Percentiles rank a stretch among this genome's conserved stretches.
phyloP scores from a whole-genome alignment of 2,888 invertebrate genomes.

The Polyommatus icarus region DNA sequence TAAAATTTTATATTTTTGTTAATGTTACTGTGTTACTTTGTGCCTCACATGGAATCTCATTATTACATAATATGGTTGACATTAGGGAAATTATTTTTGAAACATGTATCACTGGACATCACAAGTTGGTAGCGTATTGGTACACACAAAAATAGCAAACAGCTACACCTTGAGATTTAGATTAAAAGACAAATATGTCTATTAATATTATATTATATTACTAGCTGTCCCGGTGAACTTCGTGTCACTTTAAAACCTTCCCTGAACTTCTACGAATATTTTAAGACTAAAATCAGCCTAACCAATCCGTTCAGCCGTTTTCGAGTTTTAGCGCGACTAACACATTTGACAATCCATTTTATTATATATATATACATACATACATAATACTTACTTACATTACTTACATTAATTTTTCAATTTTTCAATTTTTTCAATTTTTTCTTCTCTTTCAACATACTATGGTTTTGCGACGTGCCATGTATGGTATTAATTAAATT shows the following conservation, averaged over 20 bases:
- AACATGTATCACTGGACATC: conserved; percentile 56
- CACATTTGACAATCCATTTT: too few species aligned
- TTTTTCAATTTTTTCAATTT: background rate
- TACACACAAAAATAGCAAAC: background rate
- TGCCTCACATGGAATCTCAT: conserved; percentile 75
- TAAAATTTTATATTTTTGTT: conserved; percentile 62
- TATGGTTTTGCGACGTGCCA: background rate
- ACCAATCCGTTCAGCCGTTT: too few species aligned
- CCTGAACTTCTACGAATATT: too few species aligned
- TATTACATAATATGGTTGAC: conserved; percentile 44
- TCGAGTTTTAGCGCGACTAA: too few species aligned
- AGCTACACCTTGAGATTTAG: conserved; percentile 22
- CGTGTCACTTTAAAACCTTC: too few species aligned
- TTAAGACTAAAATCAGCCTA: too few species aligned
- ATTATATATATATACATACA: too few species aligned
- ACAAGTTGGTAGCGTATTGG: conserved; percentile 42
- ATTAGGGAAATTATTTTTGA: conserved; percentile 42
- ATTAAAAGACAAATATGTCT: background rate
- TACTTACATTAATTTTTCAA: background rate
- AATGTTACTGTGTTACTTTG: conserved; percentile 70
- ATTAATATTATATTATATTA: conserved; percentile 1
- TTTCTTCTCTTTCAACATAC: background rate
- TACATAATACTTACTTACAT: too few species aligned
- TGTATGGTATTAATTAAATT: background rate
- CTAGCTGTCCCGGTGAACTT: too few species aligned